A percentile compares a stretch with the other conserved stretches of the same genome.
Evolutionary conservation across 2,888 invertebrate species (phyloP).

Genomic region (Cantharis rufa): DNA sequence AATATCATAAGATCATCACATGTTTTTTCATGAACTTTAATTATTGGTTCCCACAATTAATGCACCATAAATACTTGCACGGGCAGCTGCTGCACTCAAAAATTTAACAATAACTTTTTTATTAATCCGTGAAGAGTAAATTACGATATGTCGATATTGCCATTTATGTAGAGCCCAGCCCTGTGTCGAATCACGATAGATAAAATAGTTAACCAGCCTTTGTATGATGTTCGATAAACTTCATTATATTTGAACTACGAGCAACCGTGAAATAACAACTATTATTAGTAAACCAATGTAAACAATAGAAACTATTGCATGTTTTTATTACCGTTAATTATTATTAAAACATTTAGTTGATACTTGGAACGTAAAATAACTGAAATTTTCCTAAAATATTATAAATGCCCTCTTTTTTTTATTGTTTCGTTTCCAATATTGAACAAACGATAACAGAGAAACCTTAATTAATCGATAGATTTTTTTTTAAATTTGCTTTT

Average conservation of each 20-base stretch:
- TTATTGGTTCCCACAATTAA: conserved; percentile 15
- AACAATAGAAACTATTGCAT: background rate
- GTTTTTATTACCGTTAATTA: background rate
- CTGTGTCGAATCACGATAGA: conserved; percentile 12
- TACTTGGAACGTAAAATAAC: background rate
- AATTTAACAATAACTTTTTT: background rate
- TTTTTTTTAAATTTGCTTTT: no score
- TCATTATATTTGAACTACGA: conserved; percentile 9
- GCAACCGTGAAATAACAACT: background rate
- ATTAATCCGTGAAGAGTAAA: background rate
- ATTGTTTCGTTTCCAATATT: no score
- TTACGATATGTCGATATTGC: background rate
- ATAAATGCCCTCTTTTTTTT: no score
- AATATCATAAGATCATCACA: conserved; percentile 32
- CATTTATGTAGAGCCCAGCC: conserved; percentile 5
- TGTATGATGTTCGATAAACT: conserved; percentile 13
- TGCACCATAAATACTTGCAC: background rate
- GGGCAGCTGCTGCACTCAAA: background rate
- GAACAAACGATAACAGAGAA: no score
- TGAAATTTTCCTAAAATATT: background rate
- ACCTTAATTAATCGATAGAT: no score
- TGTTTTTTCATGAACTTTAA: conserved; percentile 18
- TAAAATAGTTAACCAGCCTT: conserved; percentile 1
- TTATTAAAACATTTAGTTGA: background rate
- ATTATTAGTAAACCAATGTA: background rate